Evolutionary conservation across 1,140 invertebrate genomes (phyloP), one percentile per base, ranked within the genome.

Genomic region (Gryon sp.): DNA sequence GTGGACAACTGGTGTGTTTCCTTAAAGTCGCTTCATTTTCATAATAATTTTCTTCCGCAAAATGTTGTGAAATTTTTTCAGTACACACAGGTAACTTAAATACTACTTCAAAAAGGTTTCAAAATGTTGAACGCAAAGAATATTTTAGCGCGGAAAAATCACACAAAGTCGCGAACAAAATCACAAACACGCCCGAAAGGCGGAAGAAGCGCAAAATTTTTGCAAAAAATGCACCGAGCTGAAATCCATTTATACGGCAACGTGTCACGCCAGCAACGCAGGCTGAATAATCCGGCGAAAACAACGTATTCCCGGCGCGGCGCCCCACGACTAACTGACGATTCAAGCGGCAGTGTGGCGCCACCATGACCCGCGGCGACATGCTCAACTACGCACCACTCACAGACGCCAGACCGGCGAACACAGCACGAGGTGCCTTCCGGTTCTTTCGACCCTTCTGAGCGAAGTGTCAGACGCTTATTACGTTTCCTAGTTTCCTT

Each of bases 361-460:
- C 87, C 86, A 83, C 85, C 83, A 65, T 88, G 86, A 87, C 86
- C 84, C 82, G 79, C 83, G 83, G 84, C 84, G 86, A 85, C 87
- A 88, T 76, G 81, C 75, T 34, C 46, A 83, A 88, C 86, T 84
- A 82, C 41, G 72, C 80, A 48, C 73, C 50, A 43, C 60, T 57
- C 59, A 59, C 46, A 65, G 60, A 73, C 76, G 55, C 60, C 48
- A 60, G 50, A 73, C 63, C 79, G 63, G 70, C 74, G 46, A 59
- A 55, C 63, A n/a, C n/a, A 72, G 66, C 79, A 74, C 79, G 70
- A 66, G 75, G 60, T 68, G 78, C 66, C 66, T 80, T 73, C 68
- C 79, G 78, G 78, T 80, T 76, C 66, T 74, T 76, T 74, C 78
- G 65, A 80, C 74, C 69, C 76, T 62, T 68, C 28, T 24, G 63